Evolutionary conservation across 2,113 vertebrate genomes (phyloP), one percentile per base, ranked within the genome.

Genomic region (Etheostoma spectabile): DNA sequence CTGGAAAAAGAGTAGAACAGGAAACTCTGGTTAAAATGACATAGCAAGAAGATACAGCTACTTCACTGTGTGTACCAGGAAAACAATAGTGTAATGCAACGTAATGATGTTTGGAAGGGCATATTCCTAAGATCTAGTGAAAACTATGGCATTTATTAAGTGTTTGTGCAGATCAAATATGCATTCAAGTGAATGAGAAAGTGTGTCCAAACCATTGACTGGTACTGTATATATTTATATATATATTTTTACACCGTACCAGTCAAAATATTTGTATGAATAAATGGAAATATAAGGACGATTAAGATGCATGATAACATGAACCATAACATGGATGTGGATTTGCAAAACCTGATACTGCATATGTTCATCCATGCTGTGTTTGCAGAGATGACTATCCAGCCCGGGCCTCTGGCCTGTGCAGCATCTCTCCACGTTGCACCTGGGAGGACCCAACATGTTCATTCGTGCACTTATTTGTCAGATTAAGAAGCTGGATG

Each of bases 401-500:
- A 45, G 46, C 33, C 46, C 33, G 38, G 19, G 49, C 35, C 16
- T 49, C 38, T 59, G 48, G 64, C 16, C 33, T 73, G 3, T 19
- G 2, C 63, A 64, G 68, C 65, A 59, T 52, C 62, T 61, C 67
- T 35, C n/a, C 11, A 2, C 27, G 22, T 62, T 73, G 14, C 59
- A 51, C 53, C 77, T 71, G 80, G 86, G 84, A 82, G 91, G 75
- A 85, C 73, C 60, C 86, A 87, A 80, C 86, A 61, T 95, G 88
- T 95, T 94, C 82, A 85, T 90, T 92, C 92, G 88, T 91, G 93
- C 66, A 42, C 62, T 46, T 59, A 77, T 90, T 69, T 16, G 53
- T 82, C 66, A 84, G 84, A 79, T 72, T 70, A 35, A 60, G 80
- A 70, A 77, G 59, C 62, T 77, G 71, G 65, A 73, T 82, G 74